Conservation (phyloP, 2,888 invertebrate genomes). For the Steinernema scapterisci region DNA sequence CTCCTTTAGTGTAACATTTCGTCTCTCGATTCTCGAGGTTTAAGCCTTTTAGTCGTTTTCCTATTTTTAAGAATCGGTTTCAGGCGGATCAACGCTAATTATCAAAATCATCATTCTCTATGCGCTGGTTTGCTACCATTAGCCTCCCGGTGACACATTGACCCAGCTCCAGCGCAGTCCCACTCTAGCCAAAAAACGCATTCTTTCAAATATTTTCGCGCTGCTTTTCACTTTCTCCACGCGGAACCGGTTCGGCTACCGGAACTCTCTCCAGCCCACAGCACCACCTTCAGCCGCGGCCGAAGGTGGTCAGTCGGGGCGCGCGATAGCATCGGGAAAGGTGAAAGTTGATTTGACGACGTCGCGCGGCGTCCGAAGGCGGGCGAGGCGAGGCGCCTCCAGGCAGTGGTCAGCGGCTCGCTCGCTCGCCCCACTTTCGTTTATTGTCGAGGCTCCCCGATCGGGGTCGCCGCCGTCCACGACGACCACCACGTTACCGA, state of each 20-base stretch:
- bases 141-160: slow-evolving; percentile 9
- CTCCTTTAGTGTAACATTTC: too few species aligned
- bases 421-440: slow-evolving; percentile 23
- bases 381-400: not conserved
- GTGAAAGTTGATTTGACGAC: slow-evolving; percentile 28
- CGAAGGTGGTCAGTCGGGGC: slow-evolving; percentile 27
- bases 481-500: not conserved
- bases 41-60: too few species aligned
- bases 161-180: not conserved
- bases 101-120: not conserved
- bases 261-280: slow-evolving; percentile 18
- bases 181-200: slow-evolving; percentile 12
- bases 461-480: slow-evolving; percentile 15
- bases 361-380: not conserved
- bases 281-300: not conserved
- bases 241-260: slow-evolving; percentile 13
- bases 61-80: too few species aligned
- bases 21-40: too few species aligned
- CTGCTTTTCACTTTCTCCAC: slow-evolving; percentile 28
- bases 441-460: slow-evolving; percentile 22
- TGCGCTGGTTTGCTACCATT: not conserved
- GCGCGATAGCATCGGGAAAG: slow-evolving; percentile 30
- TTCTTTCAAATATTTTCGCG: slow-evolving; percentile 12
- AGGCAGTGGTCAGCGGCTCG: slow-evolving; percentile 17
- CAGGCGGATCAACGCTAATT: too few species aligned